These are phyloP conservation scores for Rousettus madagascariensis DNA, from an alignment of 2,797 vertebrate genomes.

Conservation along the genomic window DNA sequence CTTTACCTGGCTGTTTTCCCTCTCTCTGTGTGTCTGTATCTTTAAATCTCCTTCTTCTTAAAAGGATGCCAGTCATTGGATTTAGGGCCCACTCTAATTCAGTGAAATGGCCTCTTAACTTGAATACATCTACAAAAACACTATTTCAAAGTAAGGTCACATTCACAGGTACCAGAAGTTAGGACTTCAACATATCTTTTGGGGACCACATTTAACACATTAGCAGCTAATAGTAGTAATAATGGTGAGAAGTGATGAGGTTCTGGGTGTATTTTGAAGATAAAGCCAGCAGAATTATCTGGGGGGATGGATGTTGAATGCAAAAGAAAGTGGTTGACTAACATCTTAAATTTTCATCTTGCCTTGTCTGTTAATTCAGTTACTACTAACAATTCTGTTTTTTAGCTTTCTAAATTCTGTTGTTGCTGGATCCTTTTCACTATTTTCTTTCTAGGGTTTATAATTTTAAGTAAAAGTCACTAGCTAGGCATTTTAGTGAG, in stretches of 20 bases:
- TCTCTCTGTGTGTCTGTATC: neutral
- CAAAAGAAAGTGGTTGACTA: neutral
- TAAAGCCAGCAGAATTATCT: neutral
- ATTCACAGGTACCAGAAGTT: neutral
- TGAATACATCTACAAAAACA: neutral
- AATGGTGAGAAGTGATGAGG: neutral
- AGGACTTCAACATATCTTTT: neutral
- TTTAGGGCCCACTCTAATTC: neutral
- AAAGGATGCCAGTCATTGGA: neutral
- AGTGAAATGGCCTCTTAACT: neutral
- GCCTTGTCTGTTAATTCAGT: neutral
- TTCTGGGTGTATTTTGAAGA: neutral
- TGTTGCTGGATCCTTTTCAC: slow-evolving; percentile 2
- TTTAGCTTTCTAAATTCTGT: slow-evolving; percentile 20
- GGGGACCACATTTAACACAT: neutral
- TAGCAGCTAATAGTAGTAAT: neutral
- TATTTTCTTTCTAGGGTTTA: slow-evolving; percentile 8
- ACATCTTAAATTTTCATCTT: slow-evolving; percentile 3
- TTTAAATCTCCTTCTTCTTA: neutral
- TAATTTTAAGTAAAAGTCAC: neutral
- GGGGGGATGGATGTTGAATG: neutral
- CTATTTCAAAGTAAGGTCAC: neutral
- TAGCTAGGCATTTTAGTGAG: neutral
- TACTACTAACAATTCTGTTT: neutral
- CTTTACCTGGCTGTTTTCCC: neutral